Evolutionary conservation across 1,140 invertebrate species (phyloP).

Genomic region (Bradynema listronoti): DNA sequence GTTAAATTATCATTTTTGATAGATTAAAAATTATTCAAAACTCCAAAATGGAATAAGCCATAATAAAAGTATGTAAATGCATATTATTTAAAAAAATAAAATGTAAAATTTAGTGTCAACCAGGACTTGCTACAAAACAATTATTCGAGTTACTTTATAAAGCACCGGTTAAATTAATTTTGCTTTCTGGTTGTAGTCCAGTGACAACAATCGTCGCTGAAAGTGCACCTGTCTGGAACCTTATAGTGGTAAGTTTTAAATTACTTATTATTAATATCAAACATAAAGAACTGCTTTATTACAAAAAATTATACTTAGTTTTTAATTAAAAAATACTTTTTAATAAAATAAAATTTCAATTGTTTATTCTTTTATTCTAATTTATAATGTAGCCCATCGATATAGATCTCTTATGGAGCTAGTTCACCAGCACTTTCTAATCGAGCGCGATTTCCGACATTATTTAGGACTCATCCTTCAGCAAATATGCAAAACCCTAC

Average conservation of each 20-base stretch:
- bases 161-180: conserved; percentile 84
- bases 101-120: conserved; percentile 74
- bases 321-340: too few species aligned
- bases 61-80: neutral
- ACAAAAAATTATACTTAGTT: too few species aligned
- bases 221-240: conserved; percentile 98
- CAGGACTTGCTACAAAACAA: conserved; percentile 88
- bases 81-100: neutral
- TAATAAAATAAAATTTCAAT: too few species aligned
- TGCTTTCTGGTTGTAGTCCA: conserved; percentile 85
- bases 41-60: neutral
- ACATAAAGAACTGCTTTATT: too few species aligned
- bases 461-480: conserved; percentile 96
- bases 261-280: too few species aligned
- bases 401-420: conserved; percentile 89
- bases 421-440: conserved; percentile 96
- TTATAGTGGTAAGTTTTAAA: conserved; percentile 77
- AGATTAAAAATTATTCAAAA: neutral
- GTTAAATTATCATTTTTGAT: neutral
- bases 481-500: conserved; percentile 98
- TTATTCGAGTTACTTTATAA: conserved; percentile 98
- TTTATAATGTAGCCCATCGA: conserved; percentile 13
- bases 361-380: neutral
- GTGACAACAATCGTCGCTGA: conserved; percentile 99
- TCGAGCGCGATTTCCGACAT: conserved; percentile 86